These are phyloP conservation scores for Asbolus verrucosus DNA, from an alignment of 1,140 invertebrate genomes.

Conservation along the genomic window DNA sequence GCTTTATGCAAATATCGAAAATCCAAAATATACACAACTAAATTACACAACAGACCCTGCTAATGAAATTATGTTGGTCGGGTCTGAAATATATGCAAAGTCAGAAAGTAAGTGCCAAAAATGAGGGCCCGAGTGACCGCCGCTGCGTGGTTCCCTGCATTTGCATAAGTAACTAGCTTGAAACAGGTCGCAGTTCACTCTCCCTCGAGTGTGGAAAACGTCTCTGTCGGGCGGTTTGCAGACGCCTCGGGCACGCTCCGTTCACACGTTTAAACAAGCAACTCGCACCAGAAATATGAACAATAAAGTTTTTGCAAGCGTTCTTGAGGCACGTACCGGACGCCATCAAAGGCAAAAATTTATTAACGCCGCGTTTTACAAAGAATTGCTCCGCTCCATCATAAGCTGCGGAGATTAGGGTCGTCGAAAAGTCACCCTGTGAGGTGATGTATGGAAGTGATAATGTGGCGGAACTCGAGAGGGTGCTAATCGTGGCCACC, in stretches of 20 bases:
- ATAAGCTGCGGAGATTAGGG: slow-evolving; percentile 20
- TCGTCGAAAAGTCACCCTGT: background rate
- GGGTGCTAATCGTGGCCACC: slow-evolving; percentile 44
- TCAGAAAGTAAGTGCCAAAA: slow-evolving; percentile 46
- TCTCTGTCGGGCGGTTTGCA: slow-evolving; percentile 15
- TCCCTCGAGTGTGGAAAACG: slow-evolving; percentile 24
- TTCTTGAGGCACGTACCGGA: background rate
- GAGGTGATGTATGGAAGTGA: slow-evolving; percentile 33
- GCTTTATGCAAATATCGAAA: slow-evolving; percentile 46
- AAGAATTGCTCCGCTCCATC: background rate
- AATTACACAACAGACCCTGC: slow-evolving; percentile 44
- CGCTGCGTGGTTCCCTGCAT: slow-evolving; percentile 41
- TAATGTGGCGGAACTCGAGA: slow-evolving; percentile 37
- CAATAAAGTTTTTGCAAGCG: background rate
- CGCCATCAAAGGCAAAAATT: background rate
- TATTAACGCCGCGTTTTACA: background rate
- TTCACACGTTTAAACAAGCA: slow-evolving; percentile 19
- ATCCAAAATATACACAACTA: slow-evolving; percentile 48
- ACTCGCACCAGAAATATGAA: no score
- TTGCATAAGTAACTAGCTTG: slow-evolving; percentile 47
- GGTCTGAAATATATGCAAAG: slow-evolving; percentile 40
- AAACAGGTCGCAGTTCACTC: slow-evolving; percentile 27
- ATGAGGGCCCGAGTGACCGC: slow-evolving; percentile 36
- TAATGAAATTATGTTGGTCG: slow-evolving; percentile 42
- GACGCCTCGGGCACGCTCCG: slow-evolving; percentile 4